phyloP scores from a whole-genome alignment of 2,888 invertebrate species.

The Melipona bicolor region DNA sequence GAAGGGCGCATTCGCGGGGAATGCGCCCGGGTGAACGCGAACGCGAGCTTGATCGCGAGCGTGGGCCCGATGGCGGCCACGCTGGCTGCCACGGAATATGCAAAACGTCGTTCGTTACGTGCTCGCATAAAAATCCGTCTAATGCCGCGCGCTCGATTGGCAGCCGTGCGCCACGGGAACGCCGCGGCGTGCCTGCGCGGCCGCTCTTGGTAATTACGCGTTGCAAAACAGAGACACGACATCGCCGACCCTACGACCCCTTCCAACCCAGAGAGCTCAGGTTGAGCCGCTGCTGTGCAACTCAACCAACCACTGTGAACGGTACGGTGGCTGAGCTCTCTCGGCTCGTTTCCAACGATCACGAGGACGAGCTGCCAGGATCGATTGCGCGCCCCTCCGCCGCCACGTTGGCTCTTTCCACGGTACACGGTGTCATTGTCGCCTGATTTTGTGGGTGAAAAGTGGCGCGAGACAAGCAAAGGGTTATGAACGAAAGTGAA shows the following conservation, averaged over 20 bases:
- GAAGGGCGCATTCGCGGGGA: conserved; percentile 31
- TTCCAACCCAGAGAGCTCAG: conserved; percentile 18
- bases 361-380: conserved; percentile 44
- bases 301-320: no score
- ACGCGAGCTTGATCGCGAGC: conserved; percentile 1
- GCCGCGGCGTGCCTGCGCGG: conserved; percentile 55
- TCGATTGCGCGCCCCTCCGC: neutral
- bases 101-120: conserved; percentile 75
- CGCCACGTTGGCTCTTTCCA: neutral
- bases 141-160: conserved; percentile 68
- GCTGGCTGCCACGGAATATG: conserved; percentile 70
- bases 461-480: no score
- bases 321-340: neutral
- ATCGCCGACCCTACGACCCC: conserved; percentile 75
- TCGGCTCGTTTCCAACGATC: conserved; percentile 30
- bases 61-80: conserved; percentile 19
- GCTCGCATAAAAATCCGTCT: conserved; percentile 71
- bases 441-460: neutral
- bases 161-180: conserved; percentile 60
- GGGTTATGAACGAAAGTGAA: no score
- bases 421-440: no score
- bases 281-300: neutral
- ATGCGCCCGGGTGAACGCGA: neutral
- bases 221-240: conserved; percentile 80
- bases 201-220: conserved; percentile 77